phyloP scores from a whole-genome alignment of 2,113 vertebrate genomes.

The Balaenoptera acutorostrata region DNA sequence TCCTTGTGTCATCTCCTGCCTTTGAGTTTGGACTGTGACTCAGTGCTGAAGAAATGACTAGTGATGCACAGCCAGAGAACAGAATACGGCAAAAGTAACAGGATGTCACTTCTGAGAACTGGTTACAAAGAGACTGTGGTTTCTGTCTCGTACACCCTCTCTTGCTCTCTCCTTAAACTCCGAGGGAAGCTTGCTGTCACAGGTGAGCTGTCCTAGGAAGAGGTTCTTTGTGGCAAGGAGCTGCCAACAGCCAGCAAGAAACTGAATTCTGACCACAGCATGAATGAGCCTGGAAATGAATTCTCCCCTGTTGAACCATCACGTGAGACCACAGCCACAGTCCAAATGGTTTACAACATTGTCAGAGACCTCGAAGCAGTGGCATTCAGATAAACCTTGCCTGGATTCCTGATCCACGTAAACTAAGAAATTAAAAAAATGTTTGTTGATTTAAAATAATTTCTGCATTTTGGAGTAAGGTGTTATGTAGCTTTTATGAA shows the following conservation, averaged over 20 bases:
- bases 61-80: not conserved
- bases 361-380: accelerated
- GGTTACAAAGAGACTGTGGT: not conserved
- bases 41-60: not conserved
- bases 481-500: not conserved
- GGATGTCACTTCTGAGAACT: not conserved
- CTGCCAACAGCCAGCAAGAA: not conserved
- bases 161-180: not conserved
- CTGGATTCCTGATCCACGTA: not conserved
- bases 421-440: not conserved
- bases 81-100: not conserved
- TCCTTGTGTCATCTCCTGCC: not conserved
- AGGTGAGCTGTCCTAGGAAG: not conserved
- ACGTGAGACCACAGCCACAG: not conserved
- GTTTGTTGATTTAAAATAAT: not conserved
- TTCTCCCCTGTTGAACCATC: not conserved
- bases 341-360: not conserved
- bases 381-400: not conserved
- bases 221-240: not conserved
- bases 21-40: not conserved
- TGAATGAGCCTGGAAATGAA: not conserved
- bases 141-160: not conserved
- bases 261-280: not conserved
- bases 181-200: not conserved
- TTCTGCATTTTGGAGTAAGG: not conserved